phyloP scores from a whole-genome alignment of 2,113 vertebrate genomes.

The Gallinago jamesoni region DNA sequence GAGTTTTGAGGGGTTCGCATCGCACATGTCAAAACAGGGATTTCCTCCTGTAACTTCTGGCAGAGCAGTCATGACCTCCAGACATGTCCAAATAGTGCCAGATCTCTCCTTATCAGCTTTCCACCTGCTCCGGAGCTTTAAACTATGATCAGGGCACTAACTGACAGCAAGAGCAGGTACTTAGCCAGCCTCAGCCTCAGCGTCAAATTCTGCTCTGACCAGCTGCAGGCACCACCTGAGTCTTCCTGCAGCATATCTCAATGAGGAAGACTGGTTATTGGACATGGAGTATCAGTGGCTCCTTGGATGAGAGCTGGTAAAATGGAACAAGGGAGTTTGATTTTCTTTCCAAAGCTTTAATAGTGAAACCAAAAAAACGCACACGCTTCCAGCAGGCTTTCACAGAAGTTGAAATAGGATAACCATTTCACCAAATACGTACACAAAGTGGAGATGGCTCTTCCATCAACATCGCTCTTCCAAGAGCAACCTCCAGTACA shows the following conservation, averaged over 20 bases:
- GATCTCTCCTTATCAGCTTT: neutral
- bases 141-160: too few species aligned
- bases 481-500: neutral
- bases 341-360: neutral
- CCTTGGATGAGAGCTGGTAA: neutral
- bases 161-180: neutral
- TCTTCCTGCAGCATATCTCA: neutral
- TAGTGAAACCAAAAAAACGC: neutral
- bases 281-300: neutral
- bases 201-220: neutral
- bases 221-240: neutral
- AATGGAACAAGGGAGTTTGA: neutral
- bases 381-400: neutral
- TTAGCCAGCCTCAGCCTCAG: neutral
- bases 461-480: neutral
- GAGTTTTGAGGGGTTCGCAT: neutral
- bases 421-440: neutral
- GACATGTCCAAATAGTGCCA: neutral
- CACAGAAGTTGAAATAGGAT: neutral
- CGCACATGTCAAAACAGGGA: neutral
- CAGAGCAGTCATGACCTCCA: rapidly evolving
- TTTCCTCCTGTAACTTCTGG: neutral
- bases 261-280: neutral
- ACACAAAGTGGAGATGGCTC: neutral
- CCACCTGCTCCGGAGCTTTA: too few species aligned